A percentile compares a stretch with the other conserved stretches of the same genome.
phyloP scores from a whole-genome alignment of 2,113 vertebrate genomes.

The Ptilonorhynchus violaceus region DNA sequence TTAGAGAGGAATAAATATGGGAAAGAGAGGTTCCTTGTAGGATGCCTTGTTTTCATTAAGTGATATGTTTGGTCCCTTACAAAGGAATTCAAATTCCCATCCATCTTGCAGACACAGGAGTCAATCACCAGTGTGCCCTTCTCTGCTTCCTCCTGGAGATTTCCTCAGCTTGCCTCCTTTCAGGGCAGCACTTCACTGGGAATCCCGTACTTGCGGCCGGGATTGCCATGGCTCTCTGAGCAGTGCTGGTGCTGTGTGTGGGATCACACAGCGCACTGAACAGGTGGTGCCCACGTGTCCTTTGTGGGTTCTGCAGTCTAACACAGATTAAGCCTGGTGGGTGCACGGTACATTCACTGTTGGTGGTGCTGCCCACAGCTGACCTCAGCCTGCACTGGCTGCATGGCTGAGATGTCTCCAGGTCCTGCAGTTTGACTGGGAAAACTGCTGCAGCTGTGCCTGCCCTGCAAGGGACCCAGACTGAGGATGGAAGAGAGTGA shows the following conservation, averaged over 20 bases:
- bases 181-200: background rate
- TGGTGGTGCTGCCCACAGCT: background rate
- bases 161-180: background rate
- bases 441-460: background rate
- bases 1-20: constrained; percentile 35
- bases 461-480: background rate
- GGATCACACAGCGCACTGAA: rapidly evolving
- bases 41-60: constrained; percentile 41
- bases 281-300: rapidly evolving
- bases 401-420: background rate
- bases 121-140: background rate
- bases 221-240: background rate
- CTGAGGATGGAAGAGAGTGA: rapidly evolving
- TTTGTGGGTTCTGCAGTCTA: background rate
- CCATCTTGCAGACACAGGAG: background rate
- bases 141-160: background rate
- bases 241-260: background rate
- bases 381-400: background rate
- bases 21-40: constrained; percentile 10
- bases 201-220: background rate
- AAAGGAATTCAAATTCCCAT: background rate
- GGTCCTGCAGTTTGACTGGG: background rate
- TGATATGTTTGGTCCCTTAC: background rate
- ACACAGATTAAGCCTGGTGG: background rate
- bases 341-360: rapidly evolving